phyloP scores from a whole-genome alignment of 2,113 vertebrate genomes.

The Coturnix japonica region DNA sequence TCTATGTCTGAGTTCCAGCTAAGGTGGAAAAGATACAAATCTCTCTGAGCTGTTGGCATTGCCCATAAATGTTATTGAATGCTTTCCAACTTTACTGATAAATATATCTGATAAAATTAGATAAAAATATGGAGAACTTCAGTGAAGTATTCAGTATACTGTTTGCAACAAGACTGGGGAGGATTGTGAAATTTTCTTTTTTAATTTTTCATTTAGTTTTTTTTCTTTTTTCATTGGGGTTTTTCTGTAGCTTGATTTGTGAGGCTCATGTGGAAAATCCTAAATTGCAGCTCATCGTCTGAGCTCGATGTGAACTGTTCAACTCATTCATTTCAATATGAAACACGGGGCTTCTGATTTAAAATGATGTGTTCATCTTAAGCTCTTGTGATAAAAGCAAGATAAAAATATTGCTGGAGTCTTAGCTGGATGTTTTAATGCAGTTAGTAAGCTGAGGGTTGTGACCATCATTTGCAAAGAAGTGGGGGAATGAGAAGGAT shows the following conservation, averaged over 20 bases:
- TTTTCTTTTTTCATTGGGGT: not conserved
- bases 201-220: not conserved
- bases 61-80: not conserved
- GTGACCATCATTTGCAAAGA: not conserved
- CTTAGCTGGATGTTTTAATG: slow-evolving; percentile 38
- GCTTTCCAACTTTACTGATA: not conserved
- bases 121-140: not conserved
- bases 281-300: slow-evolving; percentile 4
- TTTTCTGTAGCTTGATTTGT: not conserved
- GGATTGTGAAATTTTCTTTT: not conserved
- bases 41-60: not conserved
- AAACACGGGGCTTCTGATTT: slow-evolving; percentile 24
- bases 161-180: not conserved
- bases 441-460: not conserved
- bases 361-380: slow-evolving; percentile 28
- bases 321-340: slow-evolving; percentile 33
- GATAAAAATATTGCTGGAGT: slow-evolving; percentile 31
- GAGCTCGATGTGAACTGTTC: slow-evolving; percentile 46
- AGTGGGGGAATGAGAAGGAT: not conserved
- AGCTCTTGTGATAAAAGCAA: slow-evolving; percentile 31
- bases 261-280: slow-evolving; percentile 3
- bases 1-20: not conserved
- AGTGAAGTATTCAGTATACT: not conserved
- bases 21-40: not conserved
- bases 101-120: not conserved